Conservation (phyloP, 2,113 vertebrate genomes). For the Dipodomys stephensi region DNA sequence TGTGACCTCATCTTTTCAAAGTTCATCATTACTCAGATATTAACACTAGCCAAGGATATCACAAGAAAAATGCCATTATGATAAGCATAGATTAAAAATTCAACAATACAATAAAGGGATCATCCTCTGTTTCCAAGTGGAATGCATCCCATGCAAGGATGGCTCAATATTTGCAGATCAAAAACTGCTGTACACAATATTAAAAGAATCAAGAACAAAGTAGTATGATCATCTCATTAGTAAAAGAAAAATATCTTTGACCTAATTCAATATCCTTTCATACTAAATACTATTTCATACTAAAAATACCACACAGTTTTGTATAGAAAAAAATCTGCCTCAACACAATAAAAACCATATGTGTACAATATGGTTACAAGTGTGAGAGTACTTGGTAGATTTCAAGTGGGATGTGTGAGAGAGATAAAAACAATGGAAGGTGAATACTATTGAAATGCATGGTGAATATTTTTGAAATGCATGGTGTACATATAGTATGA, state of each 20-base stretch:
- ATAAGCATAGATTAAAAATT: background rate
- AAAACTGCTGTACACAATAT: background rate
- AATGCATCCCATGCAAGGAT: background rate
- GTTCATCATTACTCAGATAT: background rate
- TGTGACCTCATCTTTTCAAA: too few relatives aligned
- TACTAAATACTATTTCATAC: background rate
- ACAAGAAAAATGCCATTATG: background rate
- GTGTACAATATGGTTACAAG: too few relatives aligned
- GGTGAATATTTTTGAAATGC: too few relatives aligned
- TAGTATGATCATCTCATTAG: background rate
- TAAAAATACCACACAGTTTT: background rate
- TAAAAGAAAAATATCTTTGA: background rate
- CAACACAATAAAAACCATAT: background rate
- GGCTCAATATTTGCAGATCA: background rate
- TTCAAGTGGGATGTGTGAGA: too few relatives aligned
- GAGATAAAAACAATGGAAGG: too few relatives aligned
- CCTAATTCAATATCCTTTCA: background rate
- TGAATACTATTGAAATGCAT: too few relatives aligned
- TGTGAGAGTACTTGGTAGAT: too few relatives aligned
- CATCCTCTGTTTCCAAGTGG: background rate
- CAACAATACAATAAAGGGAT: background rate
- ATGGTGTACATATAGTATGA: too few relatives aligned
- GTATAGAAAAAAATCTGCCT: background rate
- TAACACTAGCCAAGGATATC: background rate
- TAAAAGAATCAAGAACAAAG: background rate